Evolutionary conservation across 2,113 vertebrate genomes (phyloP).

Genomic region (Myocastor coypus): DNA sequence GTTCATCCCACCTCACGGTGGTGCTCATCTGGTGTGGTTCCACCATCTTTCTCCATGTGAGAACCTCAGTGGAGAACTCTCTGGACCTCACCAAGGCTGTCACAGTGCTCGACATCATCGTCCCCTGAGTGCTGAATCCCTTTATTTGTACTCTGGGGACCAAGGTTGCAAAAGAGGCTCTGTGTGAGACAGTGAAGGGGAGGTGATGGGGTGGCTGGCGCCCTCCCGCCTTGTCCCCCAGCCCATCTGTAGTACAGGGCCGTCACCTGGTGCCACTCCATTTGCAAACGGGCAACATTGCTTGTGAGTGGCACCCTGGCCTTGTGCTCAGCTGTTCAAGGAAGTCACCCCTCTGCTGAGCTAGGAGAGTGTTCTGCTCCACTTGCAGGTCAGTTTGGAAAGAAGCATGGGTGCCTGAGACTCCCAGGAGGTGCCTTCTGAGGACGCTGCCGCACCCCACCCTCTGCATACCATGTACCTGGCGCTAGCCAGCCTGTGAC

Average conservation of each 20-base stretch:
- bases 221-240: neutral
- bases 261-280: neutral
- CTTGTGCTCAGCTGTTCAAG: neutral
- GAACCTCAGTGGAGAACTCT: constrained; percentile 50
- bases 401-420: neutral
- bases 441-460: neutral
- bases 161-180: constrained; percentile 47
- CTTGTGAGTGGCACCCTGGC: accelerated
- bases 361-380: accelerated
- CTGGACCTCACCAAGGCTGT: constrained; percentile 45
- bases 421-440: neutral
- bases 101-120: constrained; percentile 41
- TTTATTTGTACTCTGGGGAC: constrained; percentile 41
- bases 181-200: neutral
- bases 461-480: accelerated
- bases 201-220: neutral
- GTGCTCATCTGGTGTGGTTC: constrained; percentile 59
- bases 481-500: neutral
- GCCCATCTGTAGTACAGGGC: neutral
- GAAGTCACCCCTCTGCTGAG: accelerated
- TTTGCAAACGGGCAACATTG: accelerated
- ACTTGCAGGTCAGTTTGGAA: neutral
- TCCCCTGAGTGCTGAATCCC: constrained; percentile 39
- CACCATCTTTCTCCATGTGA: constrained; percentile 43
- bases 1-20: constrained; percentile 53